A percentile compares a stretch with the other conserved stretches of the same genome.
These are phyloP conservation scores for Sebastes matsubarae DNA, from an alignment of 2,797 vertebrate genomes.

Conservation along the genomic window DNA sequence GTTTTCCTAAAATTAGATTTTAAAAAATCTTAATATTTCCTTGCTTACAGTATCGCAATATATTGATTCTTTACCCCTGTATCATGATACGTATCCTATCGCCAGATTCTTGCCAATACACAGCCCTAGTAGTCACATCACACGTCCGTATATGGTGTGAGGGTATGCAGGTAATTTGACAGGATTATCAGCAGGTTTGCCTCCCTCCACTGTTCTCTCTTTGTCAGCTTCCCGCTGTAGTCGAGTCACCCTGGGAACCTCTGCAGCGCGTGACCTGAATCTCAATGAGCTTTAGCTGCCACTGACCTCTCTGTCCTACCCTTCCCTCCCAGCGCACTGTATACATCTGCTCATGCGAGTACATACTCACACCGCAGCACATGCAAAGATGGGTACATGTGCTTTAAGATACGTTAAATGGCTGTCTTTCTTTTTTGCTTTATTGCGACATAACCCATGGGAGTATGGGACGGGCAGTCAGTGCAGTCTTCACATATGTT, in stretches of 20 bases:
- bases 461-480: not conserved
- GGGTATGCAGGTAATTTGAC: constrained; percentile 46
- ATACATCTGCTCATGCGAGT: constrained; percentile 9
- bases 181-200: constrained; percentile 63
- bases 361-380: not conserved
- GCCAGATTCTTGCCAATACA: not conserved
- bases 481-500: constrained; percentile 38
- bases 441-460: not conserved
- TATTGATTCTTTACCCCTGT: not conserved
- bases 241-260: constrained; percentile 77
- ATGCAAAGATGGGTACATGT: not conserved
- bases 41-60: not conserved
- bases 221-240: constrained; percentile 65
- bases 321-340: constrained; percentile 35
- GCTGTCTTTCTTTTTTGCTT: not conserved
- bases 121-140: not conserved
- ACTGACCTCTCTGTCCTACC: constrained; percentile 65
- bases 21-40: too few species aligned
- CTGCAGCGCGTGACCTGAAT: constrained; percentile 75
- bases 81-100: not conserved
- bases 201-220: constrained; percentile 46
- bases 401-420: not conserved
- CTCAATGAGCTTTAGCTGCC: constrained; percentile 72
- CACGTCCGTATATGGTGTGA: constrained; percentile 34
- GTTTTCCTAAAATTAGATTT: too few species aligned